A percentile compares a stretch with the other conserved stretches of the same genome.
Evolutionary conservation across 2,888 invertebrate species (phyloP).

Genomic region (Nephrotoma appendiculata): DNA sequence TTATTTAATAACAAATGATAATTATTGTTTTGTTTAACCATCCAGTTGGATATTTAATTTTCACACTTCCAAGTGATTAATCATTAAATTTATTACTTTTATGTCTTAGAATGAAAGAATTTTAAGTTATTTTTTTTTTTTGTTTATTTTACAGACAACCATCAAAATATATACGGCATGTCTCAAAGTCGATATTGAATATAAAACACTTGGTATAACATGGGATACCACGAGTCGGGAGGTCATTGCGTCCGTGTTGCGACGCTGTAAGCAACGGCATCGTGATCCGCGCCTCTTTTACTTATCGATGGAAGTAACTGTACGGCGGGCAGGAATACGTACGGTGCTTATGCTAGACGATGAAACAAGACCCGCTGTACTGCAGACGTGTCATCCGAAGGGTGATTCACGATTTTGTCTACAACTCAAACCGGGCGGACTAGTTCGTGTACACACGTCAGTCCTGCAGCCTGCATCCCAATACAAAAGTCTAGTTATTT

Average conservation of each 20-base stretch:
- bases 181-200: conserved; percentile 84
- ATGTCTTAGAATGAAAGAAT: background rate
- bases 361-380: conserved; percentile 75
- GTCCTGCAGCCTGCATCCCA: conserved; percentile 82
- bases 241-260: conserved; percentile 68
- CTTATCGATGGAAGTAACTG: conserved; percentile 86
- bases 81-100: background rate
- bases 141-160: conserved; percentile 55
- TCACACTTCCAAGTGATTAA: background rate
- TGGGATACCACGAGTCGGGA: conserved; percentile 79
- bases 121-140: conserved; percentile 13
- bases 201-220: conserved; percentile 84
- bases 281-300: conserved; percentile 86
- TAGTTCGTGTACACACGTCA: conserved; percentile 84
- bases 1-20: background rate
- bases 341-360: conserved; percentile 75
- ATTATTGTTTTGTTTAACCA: background rate
- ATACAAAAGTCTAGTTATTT: conserved; percentile 82
- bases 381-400: conserved; percentile 87
- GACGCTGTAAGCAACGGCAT: conserved; percentile 72
- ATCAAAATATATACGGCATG: conserved; percentile 85
- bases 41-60: background rate
- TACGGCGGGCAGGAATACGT: conserved; percentile 66
- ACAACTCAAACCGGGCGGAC: conserved; percentile 76
- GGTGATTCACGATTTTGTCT: conserved; percentile 85